Evolutionary conservation across 1,140 invertebrate species (phyloP), one percentile per base, ranked within the genome.

Genomic region (Trichonephila clavata): DNA sequence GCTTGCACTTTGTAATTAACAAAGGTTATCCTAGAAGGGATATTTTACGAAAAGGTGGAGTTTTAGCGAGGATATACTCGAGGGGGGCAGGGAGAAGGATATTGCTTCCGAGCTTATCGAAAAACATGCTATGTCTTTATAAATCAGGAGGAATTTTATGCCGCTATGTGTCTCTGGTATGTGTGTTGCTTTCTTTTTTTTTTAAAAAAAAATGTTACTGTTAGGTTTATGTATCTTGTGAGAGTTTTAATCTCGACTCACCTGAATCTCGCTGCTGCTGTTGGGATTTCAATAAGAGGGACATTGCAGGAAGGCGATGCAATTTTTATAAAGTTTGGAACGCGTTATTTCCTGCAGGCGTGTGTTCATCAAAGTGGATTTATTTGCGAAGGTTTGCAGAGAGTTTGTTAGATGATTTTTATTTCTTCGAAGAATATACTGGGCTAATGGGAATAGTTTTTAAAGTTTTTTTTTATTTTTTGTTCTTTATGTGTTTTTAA

Each of bases 1-100:
- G 81, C 81, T 84, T 84, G 81, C 81, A 57, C 50, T 84, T 84
- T 24, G 81, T 84, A 84, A 84, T 84, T 59, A 84, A 84, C 81
- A 84, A 43, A 50, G 81, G 71, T 77, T 77, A 27, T 27, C 71
- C 68, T 77, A 27, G 81, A 57, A 32, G 57, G 50, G 57, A 84
- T 84, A 50, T 84, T 84, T 84, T 24, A 50, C 57, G 50, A 84
- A 84, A 84, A 57, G 81, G 43, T 43, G 43, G 81, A n/a, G 43
- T 43, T 59, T 14, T 57, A 6, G 81, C 6, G 7, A 32, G 71
- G 27, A 84, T 14, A 24, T 57, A 57, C 81, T 59, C 81, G 57
- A 57, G 24, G 81, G 50, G 10, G 21, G 32, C 32, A 39, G 32
- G 10, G 27, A 24, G 43, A 57, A 84, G 81, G 43, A 57, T 84